Evolutionary conservation across 2,888 invertebrate genomes (phyloP), one percentile per base, ranked within the genome.

Genomic region (Lumbricus terrestris): DNA sequence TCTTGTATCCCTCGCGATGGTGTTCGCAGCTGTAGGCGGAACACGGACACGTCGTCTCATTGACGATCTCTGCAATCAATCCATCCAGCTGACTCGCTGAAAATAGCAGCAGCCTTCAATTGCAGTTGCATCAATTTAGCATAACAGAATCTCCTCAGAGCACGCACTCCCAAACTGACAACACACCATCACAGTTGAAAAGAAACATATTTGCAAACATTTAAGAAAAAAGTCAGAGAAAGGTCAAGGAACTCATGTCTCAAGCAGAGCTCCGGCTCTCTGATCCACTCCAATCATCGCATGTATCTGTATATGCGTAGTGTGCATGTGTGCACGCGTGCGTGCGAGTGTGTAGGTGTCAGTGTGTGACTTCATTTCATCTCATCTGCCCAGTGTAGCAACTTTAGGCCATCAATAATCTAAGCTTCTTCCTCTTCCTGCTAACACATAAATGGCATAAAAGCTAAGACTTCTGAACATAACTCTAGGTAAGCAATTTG

Each of bases 1-100:
- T 47, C 83, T 90, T 90, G 88, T 90, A 90, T n/a, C 90, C 90
- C 34, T 89, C 90, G n/a, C 47, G 83, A 47, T 89, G 42, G 15
- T 89, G 40, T 34, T 88, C 40, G 34, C 90, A 90, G 38, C 38
- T 89, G 88, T 90, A 90, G 18, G 88, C 35, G n/a, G 89, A 89
- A 38, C 90, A 90, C 8, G 90, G 90, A 54, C 90, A 90, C 16
- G 37, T 34, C 16, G 90, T 85, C 38, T 90, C 90, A 38, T 90
- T 89, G 37, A 54, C 38, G 18, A 90, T 90, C 47, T 89, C 20
- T 88, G 42, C 88, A n/a, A 90, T 89, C 37, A 90, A 34, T 47
- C 42, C 88, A 35, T 90, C 90, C 47, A 90, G 38, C 85, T 90
- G 90, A 42, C 89, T 85, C 33, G 90, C 90, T 90, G 69, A 54